Base-by-base conservation (phyloP, 2,888 invertebrate genomes). In the Dolomedes plantarius region DNA sequence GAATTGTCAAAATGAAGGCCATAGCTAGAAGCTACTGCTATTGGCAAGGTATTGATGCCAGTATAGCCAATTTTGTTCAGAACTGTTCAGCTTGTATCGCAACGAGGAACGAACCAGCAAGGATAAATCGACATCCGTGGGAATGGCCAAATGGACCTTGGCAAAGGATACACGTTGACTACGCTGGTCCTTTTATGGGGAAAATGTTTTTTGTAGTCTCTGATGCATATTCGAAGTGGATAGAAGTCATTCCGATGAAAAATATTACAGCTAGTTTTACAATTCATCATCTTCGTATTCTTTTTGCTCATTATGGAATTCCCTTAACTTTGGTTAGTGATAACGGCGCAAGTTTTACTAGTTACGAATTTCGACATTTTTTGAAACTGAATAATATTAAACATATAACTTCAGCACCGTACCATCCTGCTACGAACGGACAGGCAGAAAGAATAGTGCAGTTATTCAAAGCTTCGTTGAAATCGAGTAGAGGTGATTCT, bases 391-490 rank as follows among this genome's bases (percentile, higher is more conserved):
- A 89, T 75, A 88, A 89, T 19, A 89, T 89, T 32, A 41, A 86
- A 68, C 83, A 71, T 29, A 71, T 73, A 16, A 79, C 73, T 62
- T 71, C 88, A 16, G 88, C 89, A 28, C 89, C 89, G 28, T 88
- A 89, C 69, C 86, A 89, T 64, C 89, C 89, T 64, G 56, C 87
- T 5, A 76, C 89, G 7, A 90, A 89, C 86, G 89, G 90, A 23
- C 89, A 88, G 76, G 89, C 90, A 31, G 89, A 90, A 82, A 78
- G 90, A 19, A 73, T 80, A n/a, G 90, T 90, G 9, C 89, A 68
- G 74, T 74, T 74, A 64, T 74, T 74, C 74, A 74, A 74, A 74
- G 74, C 62, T 74, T 74, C 74, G 74, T 74, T 74, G 74, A 74
- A 74, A 74, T 74, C 62, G 28, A 74, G 74, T 74, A 64, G 74